These are phyloP conservation scores for Hydraecia micacea DNA, from an alignment of 2,888 invertebrate genomes.

Conservation along the genomic window DNA sequence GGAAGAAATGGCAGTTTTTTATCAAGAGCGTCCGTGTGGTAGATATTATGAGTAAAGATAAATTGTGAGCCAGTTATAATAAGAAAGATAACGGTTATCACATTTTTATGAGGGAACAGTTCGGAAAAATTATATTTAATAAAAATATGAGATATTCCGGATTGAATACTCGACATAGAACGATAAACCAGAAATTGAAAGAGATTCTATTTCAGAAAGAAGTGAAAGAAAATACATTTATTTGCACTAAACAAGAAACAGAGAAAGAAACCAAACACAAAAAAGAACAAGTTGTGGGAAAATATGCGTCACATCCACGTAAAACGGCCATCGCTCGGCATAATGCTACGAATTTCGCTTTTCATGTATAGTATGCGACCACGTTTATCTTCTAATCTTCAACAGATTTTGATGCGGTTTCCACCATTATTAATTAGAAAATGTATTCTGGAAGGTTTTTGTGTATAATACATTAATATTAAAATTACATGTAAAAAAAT, in stretches of 20 bases:
- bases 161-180: background rate
- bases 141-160: background rate
- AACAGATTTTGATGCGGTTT: no score
- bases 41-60: constrained; percentile 27
- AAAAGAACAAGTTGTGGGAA: background rate
- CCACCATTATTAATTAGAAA: no score
- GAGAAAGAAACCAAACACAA: background rate
- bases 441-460: no score
- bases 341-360: background rate
- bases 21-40: constrained; percentile 7
- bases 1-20: constrained; percentile 29
- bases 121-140: background rate
- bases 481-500: background rate
- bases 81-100: constrained; percentile 33
- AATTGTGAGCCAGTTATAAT: constrained; percentile 23
- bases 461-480: background rate
- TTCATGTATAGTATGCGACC: no score
- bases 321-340: background rate
- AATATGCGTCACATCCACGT: background rate
- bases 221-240: background rate
- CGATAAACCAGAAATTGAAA: no score
- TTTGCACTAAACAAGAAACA: background rate
- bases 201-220: background rate
- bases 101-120: background rate
- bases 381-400: no score